phyloP scores from a whole-genome alignment of 2,888 invertebrate species.

The Lepidocyrtinus sp. region DNA sequence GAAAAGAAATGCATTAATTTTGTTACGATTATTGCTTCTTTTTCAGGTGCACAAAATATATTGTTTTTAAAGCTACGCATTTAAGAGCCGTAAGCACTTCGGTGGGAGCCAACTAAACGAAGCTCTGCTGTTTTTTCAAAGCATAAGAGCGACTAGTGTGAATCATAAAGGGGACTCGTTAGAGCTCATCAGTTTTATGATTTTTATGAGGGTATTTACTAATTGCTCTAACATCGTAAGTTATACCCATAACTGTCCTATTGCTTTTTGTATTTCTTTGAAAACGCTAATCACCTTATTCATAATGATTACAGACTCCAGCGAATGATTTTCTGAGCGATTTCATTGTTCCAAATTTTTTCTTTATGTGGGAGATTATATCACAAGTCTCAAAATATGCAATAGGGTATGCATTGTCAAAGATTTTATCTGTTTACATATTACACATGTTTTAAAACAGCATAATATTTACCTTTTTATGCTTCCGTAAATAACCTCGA shows the following conservation, averaged over 20 bases:
- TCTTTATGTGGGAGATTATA: no score
- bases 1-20: slow-evolving; percentile 43
- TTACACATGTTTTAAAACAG: no score
- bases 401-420: no score
- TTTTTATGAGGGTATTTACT: slow-evolving; percentile 63
- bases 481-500: background rate
- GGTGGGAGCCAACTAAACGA: background rate
- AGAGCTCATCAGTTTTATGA: slow-evolving; percentile 60
- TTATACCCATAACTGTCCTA: slow-evolving; percentile 55
- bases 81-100: background rate
- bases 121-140: no score
- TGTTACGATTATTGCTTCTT: slow-evolving; percentile 27
- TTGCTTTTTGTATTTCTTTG: slow-evolving; percentile 23
- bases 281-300: slow-evolving; percentile 53
- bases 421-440: no score
- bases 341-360: no score
- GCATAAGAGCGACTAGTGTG: background rate
- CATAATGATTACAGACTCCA: no score
- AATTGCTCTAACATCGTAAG: slow-evolving; percentile 60
- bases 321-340: no score
- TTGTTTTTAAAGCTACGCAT: background rate
- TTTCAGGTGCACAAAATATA: background rate
- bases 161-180: slow-evolving; percentile 54
- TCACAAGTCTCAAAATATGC: no score
- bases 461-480: background rate